A percentile compares a stretch with the other conserved stretches of the same genome.
phyloP scores from a whole-genome alignment of 2,113 vertebrate species.

The Nestor notabilis region DNA sequence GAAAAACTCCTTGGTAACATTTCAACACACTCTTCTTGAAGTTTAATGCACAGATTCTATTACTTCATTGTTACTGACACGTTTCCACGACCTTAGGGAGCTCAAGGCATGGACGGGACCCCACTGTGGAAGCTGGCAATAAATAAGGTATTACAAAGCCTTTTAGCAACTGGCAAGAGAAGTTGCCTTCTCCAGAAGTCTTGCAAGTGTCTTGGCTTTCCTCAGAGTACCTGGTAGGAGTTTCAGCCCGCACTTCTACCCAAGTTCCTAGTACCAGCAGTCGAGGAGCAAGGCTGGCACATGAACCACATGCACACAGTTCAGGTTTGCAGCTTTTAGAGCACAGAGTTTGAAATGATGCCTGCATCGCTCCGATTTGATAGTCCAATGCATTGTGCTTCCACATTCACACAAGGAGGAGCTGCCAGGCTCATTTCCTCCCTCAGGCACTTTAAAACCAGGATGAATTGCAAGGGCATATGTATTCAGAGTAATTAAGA shows the following conservation, averaged over 20 bases:
- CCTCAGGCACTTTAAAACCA: not conserved
- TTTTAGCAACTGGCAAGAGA: not conserved
- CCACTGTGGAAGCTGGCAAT: not conserved
- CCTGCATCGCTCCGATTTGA: not conserved
- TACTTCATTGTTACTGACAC: not conserved
- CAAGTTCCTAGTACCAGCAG: not conserved
- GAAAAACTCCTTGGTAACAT: not conserved
- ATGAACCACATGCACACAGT: accelerated
- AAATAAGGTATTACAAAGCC: not conserved
- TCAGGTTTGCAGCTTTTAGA: not conserved
- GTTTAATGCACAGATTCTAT: not conserved
- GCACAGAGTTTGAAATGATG: not conserved
- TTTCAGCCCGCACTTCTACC: not conserved
- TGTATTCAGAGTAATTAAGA: not conserved
- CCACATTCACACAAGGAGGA: not conserved
- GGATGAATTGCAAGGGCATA: not conserved
- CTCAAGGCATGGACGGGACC: not conserved
- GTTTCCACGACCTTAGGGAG: not conserved
- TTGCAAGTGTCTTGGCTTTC: not conserved
- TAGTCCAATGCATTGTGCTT: not conserved
- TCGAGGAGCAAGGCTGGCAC: not conserved
- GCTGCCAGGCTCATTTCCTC: not conserved
- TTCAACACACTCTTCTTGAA: not conserved
- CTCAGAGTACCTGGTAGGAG: not conserved
- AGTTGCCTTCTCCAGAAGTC: not conserved